Evolutionary conservation across 2,113 vertebrate species (phyloP).

Genomic region (Albula goreensis): DNA sequence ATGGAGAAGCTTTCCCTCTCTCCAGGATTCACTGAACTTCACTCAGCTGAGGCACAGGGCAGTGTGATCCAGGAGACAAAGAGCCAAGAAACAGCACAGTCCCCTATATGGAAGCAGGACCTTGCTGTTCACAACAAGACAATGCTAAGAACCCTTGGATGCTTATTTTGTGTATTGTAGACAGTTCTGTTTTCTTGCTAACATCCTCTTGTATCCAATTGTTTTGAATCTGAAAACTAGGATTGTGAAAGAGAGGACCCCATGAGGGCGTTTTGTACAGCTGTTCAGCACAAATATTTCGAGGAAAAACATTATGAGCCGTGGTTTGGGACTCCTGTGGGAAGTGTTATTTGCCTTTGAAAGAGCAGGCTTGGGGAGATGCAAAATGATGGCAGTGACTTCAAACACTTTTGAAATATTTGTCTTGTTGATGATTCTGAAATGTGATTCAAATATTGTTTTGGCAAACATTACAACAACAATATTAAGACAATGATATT

Average conservation of each 20-base stretch:
- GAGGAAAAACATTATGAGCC: conserved; percentile 32
- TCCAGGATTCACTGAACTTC: neutral
- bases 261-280: conserved; percentile 41
- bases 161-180: neutral
- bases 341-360: conserved; percentile 23
- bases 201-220: neutral
- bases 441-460: neutral
- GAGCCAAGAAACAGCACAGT: neutral
- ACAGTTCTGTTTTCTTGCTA: conserved; percentile 8
- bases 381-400: neutral
- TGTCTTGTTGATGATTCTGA: neutral
- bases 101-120: neutral
- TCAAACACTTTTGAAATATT: neutral
- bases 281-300: conserved; percentile 46
- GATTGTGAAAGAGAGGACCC: conserved; percentile 23
- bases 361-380: conserved; percentile 10
- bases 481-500: too few relatives aligned
- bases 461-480: neutral
- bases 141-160: neutral
- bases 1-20: too few relatives aligned
- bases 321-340: conserved; percentile 16
- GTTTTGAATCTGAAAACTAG: conserved; percentile 32
- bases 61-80: neutral
- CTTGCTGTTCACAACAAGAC: neutral
- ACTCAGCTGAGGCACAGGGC: neutral